Base-by-base conservation (phyloP, 2,888 invertebrate species). In the Itoplectis maculator region DNA sequence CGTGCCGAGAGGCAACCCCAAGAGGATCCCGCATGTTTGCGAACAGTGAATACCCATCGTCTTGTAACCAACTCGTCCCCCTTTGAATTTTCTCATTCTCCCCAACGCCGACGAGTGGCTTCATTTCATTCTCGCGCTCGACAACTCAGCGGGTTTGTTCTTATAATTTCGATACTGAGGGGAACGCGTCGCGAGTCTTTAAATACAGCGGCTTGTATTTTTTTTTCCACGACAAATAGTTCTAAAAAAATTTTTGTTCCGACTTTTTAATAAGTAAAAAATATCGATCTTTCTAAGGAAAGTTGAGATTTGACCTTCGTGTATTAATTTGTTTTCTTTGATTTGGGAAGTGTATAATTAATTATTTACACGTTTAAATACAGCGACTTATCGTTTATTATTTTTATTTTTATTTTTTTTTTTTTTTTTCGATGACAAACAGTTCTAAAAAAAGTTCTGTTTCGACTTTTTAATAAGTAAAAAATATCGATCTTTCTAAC, bases 11-110 rank as follows among this genome's bases (percentile, higher is more conserved):
- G 86, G 65, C 72, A 59, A 77, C 76, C 79, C 82, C 78, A 79
- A 89, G 86, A 87, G 87, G 88, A 89, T 90, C 84, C 85, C 13
- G 23, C n/a, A 20, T 88, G 86, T 90, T 89, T 88, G 84, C 88
- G 68, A 83, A 89, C 85, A 85, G 35, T 86, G 82, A 89, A 88
- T 88, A 81, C 80, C 86, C 85, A 85, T 87, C 83, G 65, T 87
- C 81, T 54, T 63, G 70, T 77, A 51, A 23, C 75, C 63, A 37
- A 72, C 69, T 56, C 37, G 47, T 54, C 70, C 49, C n/a, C 65
- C 51, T 72, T 47, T 45, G 40, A 20, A 70, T 73, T 56, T 76
- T 73, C 8, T 65, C 69, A 45, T 65, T 42, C 59, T 18, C 45
- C 45, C 45, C 11, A 47, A 29, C 29, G 29, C 61, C 56, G 20